Base-by-base conservation (phyloP, 2,113 vertebrate genomes). In the Salvelinus alpinus region DNA sequence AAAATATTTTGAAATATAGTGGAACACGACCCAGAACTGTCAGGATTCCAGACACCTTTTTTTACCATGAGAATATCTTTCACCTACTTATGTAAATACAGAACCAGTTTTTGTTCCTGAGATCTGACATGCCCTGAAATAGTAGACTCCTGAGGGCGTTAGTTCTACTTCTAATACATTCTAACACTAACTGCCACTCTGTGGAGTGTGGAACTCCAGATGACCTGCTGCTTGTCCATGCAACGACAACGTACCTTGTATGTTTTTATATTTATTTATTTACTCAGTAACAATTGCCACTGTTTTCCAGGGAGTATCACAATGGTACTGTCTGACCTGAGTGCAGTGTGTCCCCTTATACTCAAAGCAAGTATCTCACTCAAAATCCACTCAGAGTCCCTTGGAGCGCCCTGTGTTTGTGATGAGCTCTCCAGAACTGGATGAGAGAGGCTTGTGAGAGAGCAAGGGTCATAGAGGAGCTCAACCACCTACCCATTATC, bases 401-500 rank as follows among this genome's bases (percentile, higher is more conserved):
- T 3, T 13, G 5, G 14, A 64, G 18, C 1, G 7, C 34, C 22
- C 7, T 9, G 14, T 64, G 60, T 29, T n/a, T n/a, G 29, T 51
- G 20, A 5, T 68, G 24, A 75, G 8, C 38, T 29, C 38, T 47
- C 22, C 54, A 29, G 31, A 22, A 27, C 5, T 22, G 9, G 6
- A 71, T 24, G 22, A 64, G 9, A 71, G 48, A 51, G 48, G 34
- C 22, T 74, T 51, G 34, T 66, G 44, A 47, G 8, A 74, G 12
- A 22, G 72, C 20, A 25, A n/a, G 38, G 31, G 22, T 24, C 34
- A 24, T 60, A 24, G 57, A 47, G 51, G n/a, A 12, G 51, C 51
- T 38, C 29, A 76, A 70, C 74, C 14, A 29, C 25, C 48, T 18
- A 59, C 54, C 47, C 24, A 65, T 75, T 69, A 38, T 60, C 67